Base-by-base conservation (phyloP, 2,113 vertebrate species). In the Hassar affinis region DNA sequence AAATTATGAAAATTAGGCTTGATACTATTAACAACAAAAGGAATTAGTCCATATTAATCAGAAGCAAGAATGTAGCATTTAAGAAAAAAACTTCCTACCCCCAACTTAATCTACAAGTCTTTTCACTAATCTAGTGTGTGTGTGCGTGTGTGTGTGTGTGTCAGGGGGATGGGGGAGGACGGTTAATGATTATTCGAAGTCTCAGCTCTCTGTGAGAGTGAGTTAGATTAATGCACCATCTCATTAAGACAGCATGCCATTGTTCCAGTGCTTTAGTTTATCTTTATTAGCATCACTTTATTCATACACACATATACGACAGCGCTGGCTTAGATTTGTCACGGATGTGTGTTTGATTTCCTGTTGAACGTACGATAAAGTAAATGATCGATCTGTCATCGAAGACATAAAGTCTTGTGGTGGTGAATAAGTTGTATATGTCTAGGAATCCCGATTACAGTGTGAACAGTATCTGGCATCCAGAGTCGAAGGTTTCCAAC, bases 221-320 rank as follows among this genome's bases (percentile, higher is more conserved):
- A 82, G 82, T 89, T 80, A 85, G 71, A 80, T 77, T 47, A 86
- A 86, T 80, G 64, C 11, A 78, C 72, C 82, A 54, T 82, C 85
- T 87, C 85, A 88, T 91, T 90, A 90, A 85, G 80, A 57, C 83
- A 78, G 84, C 85, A 81, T 69, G 64, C 78, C 33, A 85, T 90
- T 91, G 87, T 87, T 64, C 69, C 80, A 76, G 20, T 54, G 35
- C 79, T 62, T 83, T 77, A 83, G 72, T 42, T 15, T 72, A 85
- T 82, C 83, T 83, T 88, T 61, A 87, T 82, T 79, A 82, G 78
- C 59, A 71, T 82, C 68, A 30, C 75, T 77, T 33, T 47, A 83
- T 42, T 25, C 20, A n/a, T 57, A 49, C 14, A 35, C 25, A 27
- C 6, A 11, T 62, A 8, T 15, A 75, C 27, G 42, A 64, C 8